Percentiles rank a stretch among this genome's conserved stretches.
Evolutionary conservation across 2,888 invertebrate species (phyloP).

Genomic region (Gibbula magus): DNA sequence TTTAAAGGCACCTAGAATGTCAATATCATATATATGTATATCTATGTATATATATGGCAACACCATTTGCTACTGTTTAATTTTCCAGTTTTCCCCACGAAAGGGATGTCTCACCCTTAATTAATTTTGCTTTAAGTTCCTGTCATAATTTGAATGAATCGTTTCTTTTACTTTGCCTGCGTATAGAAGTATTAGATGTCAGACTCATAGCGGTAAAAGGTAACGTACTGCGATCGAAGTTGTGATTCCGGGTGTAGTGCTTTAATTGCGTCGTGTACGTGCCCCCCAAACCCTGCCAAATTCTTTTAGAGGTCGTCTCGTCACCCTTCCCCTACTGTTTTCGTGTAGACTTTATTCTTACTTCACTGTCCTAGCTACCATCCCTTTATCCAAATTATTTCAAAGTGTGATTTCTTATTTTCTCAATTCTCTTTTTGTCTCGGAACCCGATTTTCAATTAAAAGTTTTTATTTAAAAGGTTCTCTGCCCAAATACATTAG

Average conservation of each 20-base stretch:
- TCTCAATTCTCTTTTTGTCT: too few relatives aligned
- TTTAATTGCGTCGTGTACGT: neutral
- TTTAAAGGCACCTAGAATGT: too few relatives aligned
- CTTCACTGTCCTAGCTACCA: neutral
- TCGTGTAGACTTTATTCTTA: neutral
- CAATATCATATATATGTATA: too few relatives aligned
- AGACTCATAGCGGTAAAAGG: slow-evolving; percentile 48
- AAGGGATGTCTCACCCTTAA: too few relatives aligned
- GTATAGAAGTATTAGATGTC: slow-evolving; percentile 21
- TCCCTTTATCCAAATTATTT: too few relatives aligned
- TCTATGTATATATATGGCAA: too few relatives aligned
- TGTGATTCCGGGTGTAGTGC: neutral
- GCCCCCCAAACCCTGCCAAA: neutral
- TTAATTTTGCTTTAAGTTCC: neutral
- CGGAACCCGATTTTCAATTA: too few relatives aligned
- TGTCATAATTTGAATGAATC: neutral
- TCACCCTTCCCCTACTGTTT: neutral
- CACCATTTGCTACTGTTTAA: too few relatives aligned
- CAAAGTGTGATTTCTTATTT: too few relatives aligned
- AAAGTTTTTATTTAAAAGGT: too few relatives aligned
- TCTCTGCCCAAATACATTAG: too few relatives aligned
- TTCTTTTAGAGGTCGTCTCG: neutral
- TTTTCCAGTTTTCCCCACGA: too few relatives aligned
- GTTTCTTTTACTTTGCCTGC: slow-evolving; percentile 14
- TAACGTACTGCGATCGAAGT: slow-evolving; percentile 22